phyloP scores from a whole-genome alignment of 2,888 invertebrate species.

The Chalcis sispes region DNA sequence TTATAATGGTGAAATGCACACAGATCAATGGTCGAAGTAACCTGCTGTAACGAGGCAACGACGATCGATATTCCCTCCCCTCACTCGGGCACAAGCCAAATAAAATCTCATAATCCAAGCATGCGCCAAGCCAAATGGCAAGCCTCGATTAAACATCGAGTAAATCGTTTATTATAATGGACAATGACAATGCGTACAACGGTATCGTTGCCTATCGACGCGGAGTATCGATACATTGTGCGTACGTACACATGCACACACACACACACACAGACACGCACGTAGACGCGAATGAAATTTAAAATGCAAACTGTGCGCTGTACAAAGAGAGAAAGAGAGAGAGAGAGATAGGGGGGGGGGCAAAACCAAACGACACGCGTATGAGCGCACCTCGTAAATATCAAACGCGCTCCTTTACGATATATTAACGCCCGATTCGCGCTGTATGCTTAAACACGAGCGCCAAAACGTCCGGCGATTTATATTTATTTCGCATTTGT shows the following conservation, averaged over 20 bases:
- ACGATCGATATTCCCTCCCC: background rate
- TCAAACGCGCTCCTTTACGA: background rate
- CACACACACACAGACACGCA: background rate
- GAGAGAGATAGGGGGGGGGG: background rate
- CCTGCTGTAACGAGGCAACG: too few species aligned
- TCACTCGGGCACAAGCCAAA: background rate
- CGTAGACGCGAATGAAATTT: background rate
- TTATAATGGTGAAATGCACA: background rate
- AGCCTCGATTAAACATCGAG: slow-evolving; percentile 31
- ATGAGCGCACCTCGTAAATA: background rate
- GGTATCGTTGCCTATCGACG: too few species aligned
- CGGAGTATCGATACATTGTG: background rate
- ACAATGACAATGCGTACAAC: too few species aligned
- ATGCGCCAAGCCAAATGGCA: background rate
- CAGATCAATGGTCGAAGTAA: too few species aligned
- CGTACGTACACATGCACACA: background rate
- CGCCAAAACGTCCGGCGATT: too few species aligned
- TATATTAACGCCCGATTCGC: background rate
- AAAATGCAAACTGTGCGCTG: slow-evolving; percentile 3
- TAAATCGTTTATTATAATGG: slow-evolving; percentile 50
- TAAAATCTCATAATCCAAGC: slow-evolving; percentile 34
- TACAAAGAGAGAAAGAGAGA: background rate
- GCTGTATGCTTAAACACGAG: too few species aligned
- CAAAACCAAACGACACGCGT: background rate
- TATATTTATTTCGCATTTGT: slow-evolving; percentile 12